Conservation (phyloP, 1,140 invertebrate genomes). For the Pseudoatta argentina region DNA sequence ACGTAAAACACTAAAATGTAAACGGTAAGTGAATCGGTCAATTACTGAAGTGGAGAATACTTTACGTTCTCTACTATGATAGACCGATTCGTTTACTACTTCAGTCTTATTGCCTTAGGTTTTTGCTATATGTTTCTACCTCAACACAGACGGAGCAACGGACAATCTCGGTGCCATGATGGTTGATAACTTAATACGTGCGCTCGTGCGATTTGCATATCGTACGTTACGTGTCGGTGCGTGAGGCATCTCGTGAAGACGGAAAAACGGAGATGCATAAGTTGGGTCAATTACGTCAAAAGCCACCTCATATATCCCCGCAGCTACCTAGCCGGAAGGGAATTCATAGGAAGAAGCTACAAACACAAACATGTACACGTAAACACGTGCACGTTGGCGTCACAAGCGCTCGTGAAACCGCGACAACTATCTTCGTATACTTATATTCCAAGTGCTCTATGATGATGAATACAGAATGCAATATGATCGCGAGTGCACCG, state of each 20-base stretch:
- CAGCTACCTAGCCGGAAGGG: conserved; percentile 29
- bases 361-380: no score
- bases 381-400: background rate
- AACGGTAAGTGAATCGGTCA: no score
- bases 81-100: no score
- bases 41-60: no score
- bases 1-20: no score
- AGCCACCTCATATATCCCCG: conserved; percentile 36
- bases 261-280: conserved; percentile 21
- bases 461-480: conserved; percentile 62
- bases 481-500: background rate
- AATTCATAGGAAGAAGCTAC: conserved; percentile 37
- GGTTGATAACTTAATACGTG: conserved; percentile 65
- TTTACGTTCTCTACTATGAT: no score
- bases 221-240: conserved; percentile 34
- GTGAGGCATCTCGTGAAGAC: conserved; percentile 12
- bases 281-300: conserved; percentile 63
- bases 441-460: conserved; percentile 34
- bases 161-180: conserved; percentile 34
- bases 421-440: conserved; percentile 51
- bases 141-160: background rate
- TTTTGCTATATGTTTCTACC: no score
- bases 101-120: no score
- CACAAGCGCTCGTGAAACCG: background rate
- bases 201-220: conserved; percentile 65